A percentile compares a stretch with the other conserved stretches of the same genome.
Evolutionary conservation across 2,113 vertebrate species (phyloP).

Genomic region (Trogon surrucura): DNA sequence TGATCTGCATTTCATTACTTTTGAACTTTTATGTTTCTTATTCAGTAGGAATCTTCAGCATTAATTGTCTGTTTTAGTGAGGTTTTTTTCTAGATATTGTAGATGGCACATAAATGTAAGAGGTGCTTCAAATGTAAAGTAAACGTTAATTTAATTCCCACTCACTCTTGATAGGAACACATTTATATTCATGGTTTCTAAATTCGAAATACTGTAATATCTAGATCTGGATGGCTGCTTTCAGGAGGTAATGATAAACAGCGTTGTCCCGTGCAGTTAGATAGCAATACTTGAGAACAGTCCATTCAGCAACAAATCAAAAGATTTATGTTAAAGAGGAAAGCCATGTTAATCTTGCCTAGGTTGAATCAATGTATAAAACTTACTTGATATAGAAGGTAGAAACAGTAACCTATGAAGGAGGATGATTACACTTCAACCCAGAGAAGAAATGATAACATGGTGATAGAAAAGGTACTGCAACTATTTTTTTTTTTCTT

Average conservation of each 20-base stretch:
- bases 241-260: conserved; percentile 61
- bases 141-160: conserved; percentile 57
- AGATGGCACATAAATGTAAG: conserved; percentile 29
- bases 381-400: conserved; percentile 43
- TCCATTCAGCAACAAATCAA: conserved; percentile 67
- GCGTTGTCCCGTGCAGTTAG: conserved; percentile 59
- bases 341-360: conserved; percentile 62
- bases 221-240: conserved; percentile 59
- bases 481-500: conserved; percentile 22
- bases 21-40: not conserved
- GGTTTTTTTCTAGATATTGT: conserved; percentile 2
- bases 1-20: not conserved
- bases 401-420: conserved; percentile 44
- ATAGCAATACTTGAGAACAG: conserved; percentile 54
- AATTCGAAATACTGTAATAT: conserved; percentile 57
- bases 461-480: not conserved
- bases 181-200: conserved; percentile 70
- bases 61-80: not conserved
- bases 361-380: conserved; percentile 32
- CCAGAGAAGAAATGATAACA: not conserved
- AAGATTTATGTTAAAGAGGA: conserved; percentile 64
- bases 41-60: not conserved
- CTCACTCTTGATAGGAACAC: conserved; percentile 25
- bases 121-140: conserved; percentile 32
- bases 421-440: conserved; percentile 1